Conservation (phyloP, 1,140 invertebrate genomes). For the Trichonephila inaurata region DNA sequence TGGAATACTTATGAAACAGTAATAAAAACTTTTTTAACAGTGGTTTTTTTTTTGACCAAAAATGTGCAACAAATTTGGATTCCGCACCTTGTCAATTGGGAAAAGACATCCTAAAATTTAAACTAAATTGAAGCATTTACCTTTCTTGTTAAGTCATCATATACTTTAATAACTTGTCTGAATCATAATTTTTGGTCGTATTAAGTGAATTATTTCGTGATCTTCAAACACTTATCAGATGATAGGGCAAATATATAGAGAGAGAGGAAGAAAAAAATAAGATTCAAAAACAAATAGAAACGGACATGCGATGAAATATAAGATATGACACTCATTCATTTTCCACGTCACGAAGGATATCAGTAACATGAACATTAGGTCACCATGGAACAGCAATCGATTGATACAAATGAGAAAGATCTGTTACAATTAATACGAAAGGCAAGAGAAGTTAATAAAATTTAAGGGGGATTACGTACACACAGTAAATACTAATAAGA, state of each 20-base stretch:
- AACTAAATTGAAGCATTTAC: too few relatives aligned
- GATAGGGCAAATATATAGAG: not conserved
- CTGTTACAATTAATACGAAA: not conserved
- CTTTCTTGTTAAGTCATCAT: too few relatives aligned
- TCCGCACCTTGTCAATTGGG: too few relatives aligned
- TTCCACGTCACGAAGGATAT: not conserved
- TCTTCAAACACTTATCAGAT: not conserved
- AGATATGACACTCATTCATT: not conserved
- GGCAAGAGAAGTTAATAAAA: not conserved
- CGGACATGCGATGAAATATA: not conserved
- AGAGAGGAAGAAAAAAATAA: not conserved
- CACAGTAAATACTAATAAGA: too few relatives aligned
- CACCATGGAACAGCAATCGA: not conserved
- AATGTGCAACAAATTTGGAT: too few relatives aligned
- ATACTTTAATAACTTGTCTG: too few relatives aligned
- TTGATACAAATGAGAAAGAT: not conserved
- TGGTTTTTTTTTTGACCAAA: too few relatives aligned
- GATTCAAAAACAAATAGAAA: slow-evolving; percentile 14
- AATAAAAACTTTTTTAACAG: too few relatives aligned
- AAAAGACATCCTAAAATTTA: too few relatives aligned
- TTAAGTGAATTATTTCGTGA: not conserved
- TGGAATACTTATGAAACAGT: too few relatives aligned
- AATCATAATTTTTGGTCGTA: not conserved
- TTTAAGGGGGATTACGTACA: too few relatives aligned
- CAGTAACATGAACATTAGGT: not conserved